phyloP scores from a whole-genome alignment of 2,113 vertebrate genomes.

The Lamprotornis superbus region DNA sequence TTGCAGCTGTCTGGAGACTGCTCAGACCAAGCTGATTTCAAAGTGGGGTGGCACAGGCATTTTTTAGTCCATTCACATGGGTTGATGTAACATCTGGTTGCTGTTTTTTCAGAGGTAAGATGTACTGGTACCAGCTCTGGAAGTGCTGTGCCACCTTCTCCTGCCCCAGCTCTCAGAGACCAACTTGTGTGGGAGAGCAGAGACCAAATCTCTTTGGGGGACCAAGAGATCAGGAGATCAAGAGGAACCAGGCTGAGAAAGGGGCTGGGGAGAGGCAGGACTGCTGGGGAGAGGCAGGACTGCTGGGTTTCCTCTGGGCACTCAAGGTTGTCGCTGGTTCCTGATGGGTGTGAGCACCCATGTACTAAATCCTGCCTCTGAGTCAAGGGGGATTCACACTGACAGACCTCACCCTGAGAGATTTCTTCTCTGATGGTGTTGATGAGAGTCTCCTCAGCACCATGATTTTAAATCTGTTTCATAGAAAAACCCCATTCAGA shows the following conservation, averaged over 20 bases:
- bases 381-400: accelerated
- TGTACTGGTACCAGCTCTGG: neutral
- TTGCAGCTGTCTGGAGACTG: neutral
- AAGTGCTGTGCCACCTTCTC: neutral
- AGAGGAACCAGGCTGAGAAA: neutral
- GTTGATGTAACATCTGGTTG: neutral
- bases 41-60: neutral
- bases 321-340: neutral
- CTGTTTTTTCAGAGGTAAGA: neutral
- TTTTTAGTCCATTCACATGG: neutral
- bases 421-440: accelerated
- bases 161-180: accelerated
- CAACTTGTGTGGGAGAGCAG: accelerated
- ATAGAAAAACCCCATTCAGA: too few species aligned
- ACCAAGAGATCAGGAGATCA: neutral
- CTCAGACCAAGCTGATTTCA: neutral
- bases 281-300: accelerated
- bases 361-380: neutral
- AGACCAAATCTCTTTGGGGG: neutral
- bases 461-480: neutral
- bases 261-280: neutral
- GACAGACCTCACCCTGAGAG: accelerated
- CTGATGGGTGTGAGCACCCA: neutral
- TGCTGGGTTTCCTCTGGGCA: neutral
- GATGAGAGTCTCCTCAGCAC: neutral